phyloP scores from a whole-genome alignment of 2,888 invertebrate species.

The Octonoba sinensis region DNA sequence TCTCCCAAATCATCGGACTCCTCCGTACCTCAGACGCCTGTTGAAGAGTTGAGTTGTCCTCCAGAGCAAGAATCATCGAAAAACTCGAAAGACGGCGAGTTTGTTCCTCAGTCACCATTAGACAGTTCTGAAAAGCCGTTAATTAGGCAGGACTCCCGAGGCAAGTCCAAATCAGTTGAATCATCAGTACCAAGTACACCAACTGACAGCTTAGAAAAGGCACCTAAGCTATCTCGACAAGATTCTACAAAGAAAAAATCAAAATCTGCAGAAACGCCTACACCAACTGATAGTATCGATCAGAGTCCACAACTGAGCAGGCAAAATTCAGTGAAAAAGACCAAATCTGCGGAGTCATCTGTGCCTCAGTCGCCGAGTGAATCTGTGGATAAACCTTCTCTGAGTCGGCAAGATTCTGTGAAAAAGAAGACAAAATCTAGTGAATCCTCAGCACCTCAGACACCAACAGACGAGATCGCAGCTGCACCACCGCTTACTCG shows the following conservation, averaged over 20 bases:
- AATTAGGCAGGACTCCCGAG: constrained; percentile 35
- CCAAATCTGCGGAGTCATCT: constrained; percentile 30
- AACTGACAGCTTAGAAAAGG: constrained; percentile 5
- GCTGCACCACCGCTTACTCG: constrained; percentile 8
- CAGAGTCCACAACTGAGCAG: constrained; percentile 29
- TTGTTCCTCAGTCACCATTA: constrained; percentile 28
- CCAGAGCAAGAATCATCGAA: constrained; percentile 35
- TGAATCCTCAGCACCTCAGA: constrained; percentile 7
- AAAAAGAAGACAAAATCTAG: constrained; percentile 6
- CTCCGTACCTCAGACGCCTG: constrained; percentile 36
- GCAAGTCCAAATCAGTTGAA: constrained; percentile 32
- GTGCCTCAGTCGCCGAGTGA: constrained; percentile 31
- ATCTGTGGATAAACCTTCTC: neutral
- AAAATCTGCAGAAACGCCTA: constrained; percentile 3
- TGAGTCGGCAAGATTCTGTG: constrained; percentile 20
- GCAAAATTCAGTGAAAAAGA: constrained; percentile 36
- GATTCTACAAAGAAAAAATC: constrained; percentile 28
- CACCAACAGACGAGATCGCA: constrained; percentile 22
- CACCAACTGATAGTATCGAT: constrained; percentile 31
- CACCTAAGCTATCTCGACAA: constrained; percentile 20
- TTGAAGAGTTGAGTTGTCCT: constrained; percentile 7
- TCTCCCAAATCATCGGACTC: constrained; percentile 27
- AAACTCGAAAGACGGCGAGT: constrained; percentile 12
- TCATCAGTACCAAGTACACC: constrained; percentile 32
- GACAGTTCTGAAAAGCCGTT: constrained; percentile 36